These are phyloP conservation scores for Acrocephalus scirpaceus DNA, from an alignment of 2,797 vertebrate genomes.

Conservation along the genomic window DNA sequence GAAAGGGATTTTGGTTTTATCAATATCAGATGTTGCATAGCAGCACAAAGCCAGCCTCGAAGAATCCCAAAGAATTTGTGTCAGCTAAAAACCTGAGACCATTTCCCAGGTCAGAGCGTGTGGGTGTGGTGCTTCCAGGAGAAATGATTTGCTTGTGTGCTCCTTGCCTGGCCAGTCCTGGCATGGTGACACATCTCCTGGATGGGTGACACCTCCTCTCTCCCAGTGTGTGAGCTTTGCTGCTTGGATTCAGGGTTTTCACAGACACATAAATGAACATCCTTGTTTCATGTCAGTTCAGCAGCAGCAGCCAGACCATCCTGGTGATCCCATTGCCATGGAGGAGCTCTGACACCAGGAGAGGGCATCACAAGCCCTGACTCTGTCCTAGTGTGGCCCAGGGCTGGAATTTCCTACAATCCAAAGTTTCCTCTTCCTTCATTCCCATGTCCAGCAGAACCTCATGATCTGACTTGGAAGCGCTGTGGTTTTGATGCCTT, in stretches of 20 bases:
- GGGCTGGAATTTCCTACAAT: neutral
- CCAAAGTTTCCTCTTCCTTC: neutral
- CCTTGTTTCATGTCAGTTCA: neutral
- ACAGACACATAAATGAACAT: neutral
- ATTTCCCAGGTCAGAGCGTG: accelerated
- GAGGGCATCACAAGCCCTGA: neutral
- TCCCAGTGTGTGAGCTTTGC: neutral
- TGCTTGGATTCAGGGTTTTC: neutral
- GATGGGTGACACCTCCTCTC: too few species aligned
- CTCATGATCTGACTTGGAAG: accelerated
- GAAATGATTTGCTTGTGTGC: too few species aligned
- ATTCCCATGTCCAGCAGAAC: neutral
- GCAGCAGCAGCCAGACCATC: accelerated
- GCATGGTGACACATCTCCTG: neutral
- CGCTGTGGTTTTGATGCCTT: neutral
- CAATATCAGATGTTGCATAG: neutral
- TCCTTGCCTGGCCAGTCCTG: too few species aligned
- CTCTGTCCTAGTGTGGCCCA: neutral
- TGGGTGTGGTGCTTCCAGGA: neutral
- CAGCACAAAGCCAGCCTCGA: neutral
- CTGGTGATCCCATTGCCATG: neutral
- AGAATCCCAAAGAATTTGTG: neutral
- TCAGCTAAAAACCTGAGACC: neutral
- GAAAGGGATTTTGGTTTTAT: neutral
- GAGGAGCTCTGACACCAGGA: neutral